phyloP scores from a whole-genome alignment of 2,113 vertebrate genomes.

The Thinocorus orbignyianus region DNA sequence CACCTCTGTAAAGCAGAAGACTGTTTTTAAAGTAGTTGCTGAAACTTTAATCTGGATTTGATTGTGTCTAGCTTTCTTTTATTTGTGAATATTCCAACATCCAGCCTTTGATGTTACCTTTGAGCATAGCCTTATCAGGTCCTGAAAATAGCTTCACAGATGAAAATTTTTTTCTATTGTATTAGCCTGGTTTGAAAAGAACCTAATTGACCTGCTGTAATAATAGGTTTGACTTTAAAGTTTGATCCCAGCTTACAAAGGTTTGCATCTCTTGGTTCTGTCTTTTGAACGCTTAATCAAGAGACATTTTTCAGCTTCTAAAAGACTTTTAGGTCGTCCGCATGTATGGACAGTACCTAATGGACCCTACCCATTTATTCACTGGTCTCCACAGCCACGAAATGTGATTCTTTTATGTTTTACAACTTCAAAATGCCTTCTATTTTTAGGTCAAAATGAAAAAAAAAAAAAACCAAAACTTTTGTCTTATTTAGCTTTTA shows the following conservation, averaged over 20 bases:
- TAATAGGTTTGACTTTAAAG: slow-evolving; percentile 67
- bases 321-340: slow-evolving; percentile 40
- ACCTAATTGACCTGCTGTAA: slow-evolving; percentile 65
- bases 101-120: slow-evolving; percentile 46
- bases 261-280: slow-evolving; percentile 55
- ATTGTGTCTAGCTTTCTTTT: slow-evolving; percentile 57
- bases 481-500: slow-evolving; percentile 50
- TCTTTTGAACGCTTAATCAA: slow-evolving; percentile 67
- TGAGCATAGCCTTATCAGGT: slow-evolving; percentile 43
- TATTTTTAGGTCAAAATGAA: slow-evolving; percentile 53
- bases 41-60: slow-evolving; percentile 50
- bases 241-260: slow-evolving; percentile 58
- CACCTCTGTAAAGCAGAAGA: background rate
- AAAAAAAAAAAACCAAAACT: too few relatives aligned
- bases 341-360: slow-evolving; percentile 33
- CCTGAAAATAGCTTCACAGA: slow-evolving; percentile 59
- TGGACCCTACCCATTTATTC: slow-evolving; percentile 43
- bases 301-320: slow-evolving; percentile 59
- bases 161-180: slow-evolving; percentile 27
- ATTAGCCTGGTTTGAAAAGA: slow-evolving; percentile 58
- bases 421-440: slow-evolving; percentile 33
- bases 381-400: slow-evolving; percentile 18
- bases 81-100: slow-evolving; percentile 65
- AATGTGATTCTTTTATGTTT: slow-evolving; percentile 45
- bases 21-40: background rate